Percentiles rank a stretch among this genome's conserved stretches.
These are phyloP conservation scores for Gastrophryne carolinensis DNA, from an alignment of 2,797 vertebrate species.

Conservation along the genomic window DNA sequence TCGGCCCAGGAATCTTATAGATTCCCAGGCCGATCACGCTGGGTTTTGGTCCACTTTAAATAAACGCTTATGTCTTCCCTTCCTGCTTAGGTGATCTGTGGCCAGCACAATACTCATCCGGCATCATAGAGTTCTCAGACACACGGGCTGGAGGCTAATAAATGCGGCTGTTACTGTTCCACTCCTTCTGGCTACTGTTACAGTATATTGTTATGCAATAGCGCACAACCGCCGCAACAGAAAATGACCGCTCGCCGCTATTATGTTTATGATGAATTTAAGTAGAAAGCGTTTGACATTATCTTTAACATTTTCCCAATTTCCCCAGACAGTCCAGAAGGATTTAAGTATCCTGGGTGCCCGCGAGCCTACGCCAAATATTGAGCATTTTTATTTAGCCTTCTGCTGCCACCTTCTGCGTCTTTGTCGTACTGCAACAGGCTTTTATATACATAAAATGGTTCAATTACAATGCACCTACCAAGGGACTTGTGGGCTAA, in stretches of 20 bases:
- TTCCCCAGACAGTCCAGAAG: constrained; percentile 20
- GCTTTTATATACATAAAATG: too few relatives aligned
- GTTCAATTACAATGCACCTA: too few relatives aligned
- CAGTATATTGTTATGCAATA: background rate
- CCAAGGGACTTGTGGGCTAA: too few relatives aligned
- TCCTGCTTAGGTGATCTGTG: too few relatives aligned
- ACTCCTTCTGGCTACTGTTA: background rate
- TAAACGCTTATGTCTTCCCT: too few relatives aligned
- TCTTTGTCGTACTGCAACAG: constrained; percentile 47
- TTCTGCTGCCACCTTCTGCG: constrained; percentile 63
- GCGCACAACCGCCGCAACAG: background rate
- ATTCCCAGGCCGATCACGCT: too few relatives aligned
- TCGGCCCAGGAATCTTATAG: too few relatives aligned
- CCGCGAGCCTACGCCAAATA: background rate
- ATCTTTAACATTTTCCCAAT: constrained; percentile 16
- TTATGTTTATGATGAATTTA: constrained; percentile 7
- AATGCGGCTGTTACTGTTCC: too few relatives aligned
- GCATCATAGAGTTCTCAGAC: too few relatives aligned
- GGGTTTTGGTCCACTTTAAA: too few relatives aligned
- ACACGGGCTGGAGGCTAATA: too few relatives aligned
- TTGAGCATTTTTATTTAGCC: background rate
- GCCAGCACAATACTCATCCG: too few relatives aligned
- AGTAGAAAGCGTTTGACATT: constrained; percentile 22
- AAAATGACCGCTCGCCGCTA: constrained; percentile 6
- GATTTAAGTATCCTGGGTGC: constrained; percentile 21